Conservation (phyloP, 2,113 vertebrate species). For the Etia nguti region DNA sequence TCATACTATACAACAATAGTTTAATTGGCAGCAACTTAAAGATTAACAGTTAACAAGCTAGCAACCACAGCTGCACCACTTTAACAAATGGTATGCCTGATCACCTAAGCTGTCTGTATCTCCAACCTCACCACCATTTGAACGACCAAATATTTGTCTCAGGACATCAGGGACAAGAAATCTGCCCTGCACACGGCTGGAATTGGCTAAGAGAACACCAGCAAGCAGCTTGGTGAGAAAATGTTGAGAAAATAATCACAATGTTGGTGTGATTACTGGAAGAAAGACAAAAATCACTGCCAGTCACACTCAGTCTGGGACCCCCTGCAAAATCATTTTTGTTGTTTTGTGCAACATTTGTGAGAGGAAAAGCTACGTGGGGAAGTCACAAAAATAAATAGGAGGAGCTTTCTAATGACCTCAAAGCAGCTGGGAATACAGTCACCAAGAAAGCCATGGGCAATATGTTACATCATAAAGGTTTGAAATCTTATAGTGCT, state of each 20-base stretch:
- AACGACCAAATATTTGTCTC: not conserved
- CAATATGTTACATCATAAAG: not conserved
- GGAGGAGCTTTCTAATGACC: not conserved
- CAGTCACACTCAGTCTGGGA: not conserved
- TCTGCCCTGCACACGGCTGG: not conserved
- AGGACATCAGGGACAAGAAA: not conserved
- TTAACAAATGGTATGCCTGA: not conserved
- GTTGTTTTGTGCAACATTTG: not conserved
- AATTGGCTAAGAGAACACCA: not conserved
- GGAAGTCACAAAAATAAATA: not conserved
- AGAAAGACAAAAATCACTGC: not conserved
- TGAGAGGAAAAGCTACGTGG: not conserved
- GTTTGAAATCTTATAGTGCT: not conserved
- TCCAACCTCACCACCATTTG: not conserved
- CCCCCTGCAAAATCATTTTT: fast-evolving
- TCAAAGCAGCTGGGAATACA: not conserved
- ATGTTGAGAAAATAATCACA: not conserved
- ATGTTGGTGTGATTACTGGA: not conserved
- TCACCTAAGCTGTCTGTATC: not conserved
- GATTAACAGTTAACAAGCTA: not conserved
- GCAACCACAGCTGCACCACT: not conserved
- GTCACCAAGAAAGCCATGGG: not conserved
- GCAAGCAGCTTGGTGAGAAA: not conserved
- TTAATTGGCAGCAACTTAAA: not conserved
- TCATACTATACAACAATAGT: not conserved